Base-by-base conservation (phyloP, 1,140 invertebrate species). In the Helicoverpa armigera region DNA sequence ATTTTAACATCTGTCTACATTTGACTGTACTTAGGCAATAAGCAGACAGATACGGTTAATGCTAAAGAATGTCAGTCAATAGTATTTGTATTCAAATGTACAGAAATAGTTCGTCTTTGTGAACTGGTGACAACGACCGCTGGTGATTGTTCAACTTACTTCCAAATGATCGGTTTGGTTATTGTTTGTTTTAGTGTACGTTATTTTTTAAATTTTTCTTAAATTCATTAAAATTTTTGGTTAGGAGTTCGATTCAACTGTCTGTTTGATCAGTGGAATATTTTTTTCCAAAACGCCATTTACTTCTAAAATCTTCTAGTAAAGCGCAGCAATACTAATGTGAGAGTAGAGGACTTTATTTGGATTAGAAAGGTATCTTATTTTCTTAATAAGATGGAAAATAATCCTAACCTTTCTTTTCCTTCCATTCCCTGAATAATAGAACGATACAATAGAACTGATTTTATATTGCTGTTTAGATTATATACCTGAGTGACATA, bases 51-150 rank as follows among this genome's bases (percentile, higher is more conserved):
- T 53, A 51, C 9, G 43, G 43, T 51, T 51, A 69, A 69, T 70
- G 67, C 31, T 16, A 70, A 53, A 51, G 43, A 69, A 70, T 70
- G 67, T 54, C 50, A 9, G 67, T 54, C 67, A 70, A 70, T 54
- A 51, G 67, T 70, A 50, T 70, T 70, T 70, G 67, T 70, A 70
- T 70, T 70, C 50, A 70, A 70, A 70, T 70, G 67, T 54, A 13
- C 23, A 70, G 67, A 70, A 70, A 70, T 70, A 54, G 67, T 53
- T 53, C 3, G 50, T 53, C 67, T 53, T 70, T 70, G 67, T 70
- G 13, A 70, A 3, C 3, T 23, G 29, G 67, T 70, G 67, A 70
- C 67, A 70, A 70, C 50, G 67, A 54, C 67, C 67, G 67, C 67
- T 2, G 50, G 67, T 53, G 53, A 70, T 70, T 70, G 67, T 70